Conservation (phyloP, 2,888 invertebrate species). For the Lypha dubia region DNA sequence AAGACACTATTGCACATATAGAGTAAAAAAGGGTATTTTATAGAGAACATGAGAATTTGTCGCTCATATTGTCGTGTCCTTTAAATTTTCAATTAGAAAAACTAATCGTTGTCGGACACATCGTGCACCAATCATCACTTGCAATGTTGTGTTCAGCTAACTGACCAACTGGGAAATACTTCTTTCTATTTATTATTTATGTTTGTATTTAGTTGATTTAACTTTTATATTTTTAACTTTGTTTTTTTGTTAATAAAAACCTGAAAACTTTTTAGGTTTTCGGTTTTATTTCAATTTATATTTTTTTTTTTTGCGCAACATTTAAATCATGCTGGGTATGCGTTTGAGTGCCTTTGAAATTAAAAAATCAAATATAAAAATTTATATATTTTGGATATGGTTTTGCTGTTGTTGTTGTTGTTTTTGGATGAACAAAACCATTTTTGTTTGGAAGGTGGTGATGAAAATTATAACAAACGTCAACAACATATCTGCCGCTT, state of each 20-base stretch:
- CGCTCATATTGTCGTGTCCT: too few relatives aligned
- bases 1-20: too few relatives aligned
- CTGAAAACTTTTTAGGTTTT: conserved; percentile 3
- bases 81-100: too few relatives aligned
- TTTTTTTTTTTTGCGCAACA: conserved; percentile 3
- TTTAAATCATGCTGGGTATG: conserved; percentile 10
- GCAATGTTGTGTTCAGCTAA: too few relatives aligned
- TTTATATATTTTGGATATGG: background rate
- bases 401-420: background rate
- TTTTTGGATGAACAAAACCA: conserved; percentile 6
- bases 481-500: conserved; percentile 61
- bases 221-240: conserved; percentile 22
- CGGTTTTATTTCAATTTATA: conserved; percentile 30
- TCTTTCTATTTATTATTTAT: conserved; percentile 19
- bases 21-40: too few relatives aligned
- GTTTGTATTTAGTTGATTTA: conserved; percentile 48
- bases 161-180: background rate
- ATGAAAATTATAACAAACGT: conserved; percentile 44
- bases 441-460: conserved; percentile 14
- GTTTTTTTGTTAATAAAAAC: conserved; percentile 12
- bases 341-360: conserved; percentile 52
- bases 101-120: too few relatives aligned
- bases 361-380: conserved; percentile 36
- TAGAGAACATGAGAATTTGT: too few relatives aligned
- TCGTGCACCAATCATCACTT: too few relatives aligned